Percentiles rank a stretch among this genome's conserved stretches.
These are phyloP conservation scores for Brachyptera risi DNA, from an alignment of 2,888 invertebrate species.

Conservation along the genomic window DNA sequence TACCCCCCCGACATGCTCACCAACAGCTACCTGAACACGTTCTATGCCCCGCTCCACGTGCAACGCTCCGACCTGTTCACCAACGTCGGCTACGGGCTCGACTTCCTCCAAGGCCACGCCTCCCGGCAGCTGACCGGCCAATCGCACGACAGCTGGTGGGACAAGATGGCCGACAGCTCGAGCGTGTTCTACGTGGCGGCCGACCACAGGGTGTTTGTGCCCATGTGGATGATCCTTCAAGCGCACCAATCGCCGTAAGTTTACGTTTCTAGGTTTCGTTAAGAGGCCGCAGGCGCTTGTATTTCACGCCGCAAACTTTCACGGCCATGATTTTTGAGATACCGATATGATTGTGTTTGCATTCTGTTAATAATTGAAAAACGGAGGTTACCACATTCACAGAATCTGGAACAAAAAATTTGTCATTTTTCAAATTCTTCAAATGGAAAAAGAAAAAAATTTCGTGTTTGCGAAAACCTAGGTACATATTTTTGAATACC, in stretches of 20 bases:
- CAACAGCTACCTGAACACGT: conserved; percentile 43
- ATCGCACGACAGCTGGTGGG: conserved; percentile 39
- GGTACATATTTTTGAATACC: no score
- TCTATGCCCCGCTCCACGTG: conserved; percentile 46
- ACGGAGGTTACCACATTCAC: no score
- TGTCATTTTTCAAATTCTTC: no score
- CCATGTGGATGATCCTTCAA: conserved; percentile 46
- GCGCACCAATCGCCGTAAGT: conserved; percentile 46
- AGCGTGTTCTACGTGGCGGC: conserved; percentile 45
- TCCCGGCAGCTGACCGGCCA: not conserved
- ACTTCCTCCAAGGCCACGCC: conserved; percentile 41
- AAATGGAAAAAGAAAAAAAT: no score
- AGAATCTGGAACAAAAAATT: no score
- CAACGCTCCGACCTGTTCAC: conserved; percentile 51
- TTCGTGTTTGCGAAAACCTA: no score
- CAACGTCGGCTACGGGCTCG: conserved; percentile 48
- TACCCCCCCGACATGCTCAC: conserved; percentile 43
- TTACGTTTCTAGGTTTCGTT: not conserved
- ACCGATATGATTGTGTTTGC: no score
- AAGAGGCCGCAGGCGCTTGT: no score
- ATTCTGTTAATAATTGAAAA: no score
- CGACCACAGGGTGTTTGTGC: conserved; percentile 48
- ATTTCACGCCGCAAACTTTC: no score
- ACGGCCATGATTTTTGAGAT: no score
- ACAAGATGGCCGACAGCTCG: conserved; percentile 37